Evolutionary conservation across 1,140 invertebrate genomes (phyloP).

Genomic region (Panagrolaimus sp.): DNA sequence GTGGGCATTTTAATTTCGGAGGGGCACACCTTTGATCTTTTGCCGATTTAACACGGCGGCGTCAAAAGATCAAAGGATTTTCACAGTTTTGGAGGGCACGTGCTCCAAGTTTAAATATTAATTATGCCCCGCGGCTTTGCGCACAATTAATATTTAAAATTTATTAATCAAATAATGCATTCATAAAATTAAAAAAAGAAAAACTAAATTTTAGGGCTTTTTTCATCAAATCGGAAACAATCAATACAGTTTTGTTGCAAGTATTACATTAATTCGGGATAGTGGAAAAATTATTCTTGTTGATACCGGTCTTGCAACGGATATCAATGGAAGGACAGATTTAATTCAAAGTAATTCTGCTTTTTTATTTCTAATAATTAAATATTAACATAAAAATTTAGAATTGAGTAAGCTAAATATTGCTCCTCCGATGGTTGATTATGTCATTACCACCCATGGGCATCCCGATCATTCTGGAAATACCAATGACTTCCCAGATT

Average conservation of each 20-base stretch:
- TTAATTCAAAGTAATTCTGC: not conserved
- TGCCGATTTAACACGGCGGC: too few species aligned
- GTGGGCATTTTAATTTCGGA: too few species aligned
- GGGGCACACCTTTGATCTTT: too few species aligned
- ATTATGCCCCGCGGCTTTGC: too few species aligned
- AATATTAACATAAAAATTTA: not conserved
- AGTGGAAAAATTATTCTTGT: conserved; percentile 10
- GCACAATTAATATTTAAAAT: too few species aligned
- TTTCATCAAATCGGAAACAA: not conserved
- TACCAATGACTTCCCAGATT: conserved; percentile 8
- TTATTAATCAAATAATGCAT: too few species aligned
- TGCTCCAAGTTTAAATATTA: too few species aligned
- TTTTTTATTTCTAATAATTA: not conserved
- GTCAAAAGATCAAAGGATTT: too few species aligned
- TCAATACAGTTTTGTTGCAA: not conserved
- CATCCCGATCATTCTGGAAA: conserved; percentile 10
- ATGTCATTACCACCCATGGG: not conserved
- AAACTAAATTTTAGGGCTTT: not conserved
- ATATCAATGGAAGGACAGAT: conserved; percentile 14
- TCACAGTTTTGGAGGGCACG: too few species aligned
- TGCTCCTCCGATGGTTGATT: conserved; percentile 2
- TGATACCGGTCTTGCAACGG: not conserved
- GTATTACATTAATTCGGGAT: not conserved
- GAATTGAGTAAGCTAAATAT: conserved; percentile 14
- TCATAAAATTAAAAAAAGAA: too few species aligned